phyloP scores from a whole-genome alignment of 2,888 invertebrate species.

The Onchidella celtica region DNA sequence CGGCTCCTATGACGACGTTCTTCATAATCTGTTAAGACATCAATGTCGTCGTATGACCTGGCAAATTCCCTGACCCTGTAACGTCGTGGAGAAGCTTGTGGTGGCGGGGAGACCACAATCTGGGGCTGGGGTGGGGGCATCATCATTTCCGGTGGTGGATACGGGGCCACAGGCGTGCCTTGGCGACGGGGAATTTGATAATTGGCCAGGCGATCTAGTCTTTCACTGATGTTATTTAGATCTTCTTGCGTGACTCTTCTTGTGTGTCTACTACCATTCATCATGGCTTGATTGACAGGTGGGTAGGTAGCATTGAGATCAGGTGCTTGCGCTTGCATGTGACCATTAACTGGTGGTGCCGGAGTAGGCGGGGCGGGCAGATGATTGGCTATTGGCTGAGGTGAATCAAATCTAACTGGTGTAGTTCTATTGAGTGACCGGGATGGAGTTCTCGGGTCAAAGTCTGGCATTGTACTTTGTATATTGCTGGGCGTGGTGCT shows the following conservation, averaged over 20 bases:
- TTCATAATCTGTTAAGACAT: slow-evolving; percentile 65
- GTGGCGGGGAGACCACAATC: slow-evolving; percentile 54
- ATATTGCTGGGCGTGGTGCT: slow-evolving; percentile 46
- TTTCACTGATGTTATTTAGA: slow-evolving; percentile 66
- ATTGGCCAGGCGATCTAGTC: slow-evolving; percentile 67
- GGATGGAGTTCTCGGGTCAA: slow-evolving; percentile 53
- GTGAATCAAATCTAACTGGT: slow-evolving; percentile 62
- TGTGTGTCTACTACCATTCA: slow-evolving; percentile 25
- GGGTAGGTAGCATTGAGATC: slow-evolving; percentile 38
- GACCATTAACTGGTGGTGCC: slow-evolving; percentile 40
- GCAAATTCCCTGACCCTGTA: slow-evolving; percentile 62
- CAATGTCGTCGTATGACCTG: slow-evolving; percentile 64
- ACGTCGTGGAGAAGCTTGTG: slow-evolving; percentile 56
- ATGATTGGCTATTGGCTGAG: slow-evolving; percentile 21
- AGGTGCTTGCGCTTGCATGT: slow-evolving; percentile 17
- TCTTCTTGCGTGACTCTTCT: slow-evolving; percentile 70
- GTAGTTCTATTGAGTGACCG: slow-evolving; percentile 60
- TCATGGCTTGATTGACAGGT: slow-evolving; percentile 1
- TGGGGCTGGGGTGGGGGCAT: slow-evolving; percentile 17
- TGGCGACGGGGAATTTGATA: slow-evolving; percentile 65
- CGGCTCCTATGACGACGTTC: slow-evolving; percentile 58
- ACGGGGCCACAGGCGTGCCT: slow-evolving; percentile 48
- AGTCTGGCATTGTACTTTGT: slow-evolving; percentile 48
- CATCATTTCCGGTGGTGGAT: slow-evolving; percentile 50
- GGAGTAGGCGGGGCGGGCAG: slow-evolving; percentile 13